A percentile compares a stretch with the other conserved stretches of the same genome.
These are phyloP conservation scores for Axea sp. DNA, from an alignment of 2,888 invertebrate species.

Conservation along the genomic window DNA sequence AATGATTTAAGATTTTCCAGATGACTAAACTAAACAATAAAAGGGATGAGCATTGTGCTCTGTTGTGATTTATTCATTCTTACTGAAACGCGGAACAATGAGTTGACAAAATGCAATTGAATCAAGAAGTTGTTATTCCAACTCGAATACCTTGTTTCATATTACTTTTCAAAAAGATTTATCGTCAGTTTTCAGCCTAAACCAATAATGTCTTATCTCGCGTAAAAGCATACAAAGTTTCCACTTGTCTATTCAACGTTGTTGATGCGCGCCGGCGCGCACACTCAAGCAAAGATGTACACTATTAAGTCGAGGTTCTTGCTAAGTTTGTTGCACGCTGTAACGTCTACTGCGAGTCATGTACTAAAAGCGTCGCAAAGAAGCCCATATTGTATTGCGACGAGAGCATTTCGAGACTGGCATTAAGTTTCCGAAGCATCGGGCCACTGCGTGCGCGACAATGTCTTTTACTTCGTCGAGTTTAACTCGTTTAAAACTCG, in stretches of 20 bases:
- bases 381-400: slow-evolving; percentile 56
- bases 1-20: too few species aligned
- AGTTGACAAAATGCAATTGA: slow-evolving; percentile 32
- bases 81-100: slow-evolving; percentile 29
- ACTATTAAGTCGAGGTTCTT: slow-evolving; percentile 40
- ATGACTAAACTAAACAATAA: too few species aligned
- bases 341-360: slow-evolving; percentile 49
- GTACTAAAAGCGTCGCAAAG: slow-evolving; percentile 53
- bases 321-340: slow-evolving; percentile 54
- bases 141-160: slow-evolving; percentile 39
- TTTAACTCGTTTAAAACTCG: slow-evolving; percentile 55
- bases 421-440: slow-evolving; percentile 46
- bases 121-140: slow-evolving; percentile 40
- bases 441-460: slow-evolving; percentile 49
- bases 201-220: slow-evolving; percentile 57
- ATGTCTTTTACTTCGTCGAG: slow-evolving; percentile 42
- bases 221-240: slow-evolving; percentile 56
- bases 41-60: neutral
- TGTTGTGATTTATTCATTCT: neutral
- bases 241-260: slow-evolving; percentile 57
- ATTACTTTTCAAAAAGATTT: slow-evolving; percentile 57
- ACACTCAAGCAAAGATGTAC: slow-evolving; percentile 48
- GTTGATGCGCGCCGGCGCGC: slow-evolving; percentile 38
- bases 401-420: slow-evolving; percentile 42
- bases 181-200: slow-evolving; percentile 45